Evolutionary conservation across 1,140 invertebrate genomes (phyloP).

Genomic region (Papilio helenus): DNA sequence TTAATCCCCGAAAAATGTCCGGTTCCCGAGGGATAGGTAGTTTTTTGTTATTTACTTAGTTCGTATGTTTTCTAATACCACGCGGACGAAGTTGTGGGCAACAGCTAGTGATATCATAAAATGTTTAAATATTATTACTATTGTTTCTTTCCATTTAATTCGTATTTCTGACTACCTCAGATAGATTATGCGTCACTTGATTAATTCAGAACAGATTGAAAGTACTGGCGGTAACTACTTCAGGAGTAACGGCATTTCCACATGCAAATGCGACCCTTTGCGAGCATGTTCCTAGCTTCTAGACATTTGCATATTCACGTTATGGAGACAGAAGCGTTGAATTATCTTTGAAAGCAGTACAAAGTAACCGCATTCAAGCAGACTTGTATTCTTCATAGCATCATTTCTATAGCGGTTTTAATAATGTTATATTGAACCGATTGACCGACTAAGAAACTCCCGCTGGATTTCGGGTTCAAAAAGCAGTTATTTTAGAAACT

Average conservation of each 20-base stretch:
- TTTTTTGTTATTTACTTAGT: too few species aligned
- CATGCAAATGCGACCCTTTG: conserved; percentile 12
- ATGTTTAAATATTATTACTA: too few species aligned
- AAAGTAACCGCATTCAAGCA: neutral
- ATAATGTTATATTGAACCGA: too few species aligned
- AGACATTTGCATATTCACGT: conserved; percentile 3
- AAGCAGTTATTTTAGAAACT: too few species aligned
- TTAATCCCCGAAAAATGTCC: too few species aligned
- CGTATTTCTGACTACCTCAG: neutral
- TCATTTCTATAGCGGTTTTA: neutral
- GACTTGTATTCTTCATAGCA: neutral
- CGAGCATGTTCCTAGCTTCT: neutral
- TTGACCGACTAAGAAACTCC: too few species aligned
- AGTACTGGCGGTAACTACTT: neutral
- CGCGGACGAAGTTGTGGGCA: too few species aligned
- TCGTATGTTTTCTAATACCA: too few species aligned
- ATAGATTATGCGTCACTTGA: neutral
- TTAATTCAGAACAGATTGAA: neutral
- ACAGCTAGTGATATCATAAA: too few species aligned
- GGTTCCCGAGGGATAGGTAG: too few species aligned
- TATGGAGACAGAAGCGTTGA: neutral
- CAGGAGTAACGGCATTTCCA: neutral
- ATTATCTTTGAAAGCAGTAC: neutral
- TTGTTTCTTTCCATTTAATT: too few species aligned
- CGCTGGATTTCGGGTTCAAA: too few species aligned